Evolutionary conservation across 1,140 invertebrate genomes (phyloP).

Genomic region (honey bee (Apis mellifera)): DNA sequence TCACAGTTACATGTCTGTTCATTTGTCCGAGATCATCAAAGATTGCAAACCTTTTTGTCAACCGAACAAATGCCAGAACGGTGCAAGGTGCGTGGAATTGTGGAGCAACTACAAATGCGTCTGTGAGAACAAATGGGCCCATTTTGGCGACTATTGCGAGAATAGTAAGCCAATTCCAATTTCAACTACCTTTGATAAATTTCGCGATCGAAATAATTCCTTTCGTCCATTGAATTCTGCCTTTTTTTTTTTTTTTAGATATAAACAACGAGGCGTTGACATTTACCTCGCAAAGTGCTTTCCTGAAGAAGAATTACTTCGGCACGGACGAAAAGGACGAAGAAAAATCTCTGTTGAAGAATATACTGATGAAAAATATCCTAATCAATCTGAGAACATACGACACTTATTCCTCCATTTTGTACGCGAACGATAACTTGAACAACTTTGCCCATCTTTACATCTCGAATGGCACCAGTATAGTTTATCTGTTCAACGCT

Average conservation of each 20-base stretch:
- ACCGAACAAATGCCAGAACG: constrained; percentile 96
- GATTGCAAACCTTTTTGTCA: constrained; percentile 96
- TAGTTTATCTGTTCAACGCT: constrained; percentile 93
- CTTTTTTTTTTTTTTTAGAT: too few relatives aligned
- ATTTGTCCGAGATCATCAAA: constrained; percentile 93
- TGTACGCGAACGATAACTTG: constrained; percentile 95
- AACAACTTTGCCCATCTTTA: constrained; percentile 97
- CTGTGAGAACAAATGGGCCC: constrained; percentile 94
- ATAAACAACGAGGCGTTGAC: constrained; percentile 94
- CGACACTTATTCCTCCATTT: constrained; percentile 89
- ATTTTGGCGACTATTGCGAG: constrained; percentile 93
- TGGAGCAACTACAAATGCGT: constrained; percentile 96
- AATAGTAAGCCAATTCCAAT: constrained; percentile 84
- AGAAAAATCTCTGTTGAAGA: constrained; percentile 84
- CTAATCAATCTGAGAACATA: constrained; percentile 94
- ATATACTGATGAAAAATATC: constrained; percentile 89
- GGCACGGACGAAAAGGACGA: constrained; percentile 84
- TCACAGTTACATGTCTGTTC: constrained; percentile 96
- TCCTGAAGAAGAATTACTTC: constrained; percentile 89
- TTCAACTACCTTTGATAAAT: not conserved
- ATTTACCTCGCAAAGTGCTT: constrained; percentile 91
- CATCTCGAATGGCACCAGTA: constrained; percentile 87
- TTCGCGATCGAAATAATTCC: too few relatives aligned
- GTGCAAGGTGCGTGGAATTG: constrained; percentile 93
- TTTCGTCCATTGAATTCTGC: not conserved